Evolutionary conservation across 1,140 invertebrate species (phyloP), one percentile per base, ranked within the genome.

Genomic region (Anastrepha ludens): DNA sequence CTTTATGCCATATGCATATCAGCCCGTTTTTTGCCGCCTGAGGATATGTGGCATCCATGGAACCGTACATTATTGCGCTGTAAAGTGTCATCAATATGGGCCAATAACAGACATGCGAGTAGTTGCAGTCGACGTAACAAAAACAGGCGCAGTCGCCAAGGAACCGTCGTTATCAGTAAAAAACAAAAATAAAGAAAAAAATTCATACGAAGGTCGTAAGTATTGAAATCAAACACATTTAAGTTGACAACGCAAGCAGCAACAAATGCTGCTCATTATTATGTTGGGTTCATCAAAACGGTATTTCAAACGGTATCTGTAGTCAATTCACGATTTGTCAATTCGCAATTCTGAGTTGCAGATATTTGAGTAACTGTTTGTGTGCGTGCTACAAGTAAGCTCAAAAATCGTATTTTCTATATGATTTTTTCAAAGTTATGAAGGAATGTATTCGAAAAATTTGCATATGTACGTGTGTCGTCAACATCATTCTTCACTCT

Each of bases 31-130:
- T 11, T 11, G 11, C 11, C 0, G 50, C 41, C 41, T 7, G 13
- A 13, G 39, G 67, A 44, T 74, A 74, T 74, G 41, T 74, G 17
- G 39, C 41, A 47, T 29, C 67, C 67, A 74, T 41, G 67, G 41
- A 74, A 74, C 29, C 67, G 67, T 74, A 44, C 67, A 74, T 47
- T 74, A 74, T 74, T 74, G 67, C 39, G 67, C 67, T 74, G 67
- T 47, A 74, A 74, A 74, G 67, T 74, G 67, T 47, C 67, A 74
- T 74, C 67, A 74, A 74, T 39, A 13, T 29, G n/a, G 39, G 15
- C 65, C 65, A 70, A 70, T 70, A 70, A 11, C 67, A 74, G 17
- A 2, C 67, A 74, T 74, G 44, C 39, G 67, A 41, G 67, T 3
- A 44, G 41, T 41, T 17, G 39, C 11, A 74, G 67, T 44, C 67